Percentiles rank a stretch among this genome's conserved stretches.
Conservation (phyloP, 2,797 vertebrate genomes). For the Cynopterus sphinx region DNA sequence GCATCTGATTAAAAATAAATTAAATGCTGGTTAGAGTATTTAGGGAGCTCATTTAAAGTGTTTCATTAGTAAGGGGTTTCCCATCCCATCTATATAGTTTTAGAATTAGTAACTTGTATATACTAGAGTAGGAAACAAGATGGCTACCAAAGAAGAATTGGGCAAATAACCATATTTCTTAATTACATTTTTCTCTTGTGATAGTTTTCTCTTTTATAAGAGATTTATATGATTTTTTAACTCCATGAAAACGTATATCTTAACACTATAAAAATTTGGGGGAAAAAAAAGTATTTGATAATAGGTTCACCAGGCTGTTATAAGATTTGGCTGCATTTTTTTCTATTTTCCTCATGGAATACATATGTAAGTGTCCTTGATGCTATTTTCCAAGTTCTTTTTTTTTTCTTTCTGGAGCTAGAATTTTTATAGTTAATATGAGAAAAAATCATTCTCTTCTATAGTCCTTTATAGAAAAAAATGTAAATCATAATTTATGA, state of each 20-base stretch:
- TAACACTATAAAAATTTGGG: neutral
- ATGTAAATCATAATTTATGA: slow-evolving; percentile 24
- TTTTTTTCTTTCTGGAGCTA: neutral
- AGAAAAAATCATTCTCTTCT: neutral
- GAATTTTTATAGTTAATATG: slow-evolving; percentile 22
- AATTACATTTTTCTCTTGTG: neutral
- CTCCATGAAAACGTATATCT: neutral
- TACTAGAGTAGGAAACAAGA: slow-evolving; percentile 51
- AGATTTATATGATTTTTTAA: neutral
- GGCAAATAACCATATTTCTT: slow-evolving; percentile 4
- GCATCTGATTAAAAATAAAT: slow-evolving; percentile 82
- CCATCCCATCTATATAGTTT: slow-evolving; percentile 69
- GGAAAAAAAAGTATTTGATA: neutral
- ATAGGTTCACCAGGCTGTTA: neutral
- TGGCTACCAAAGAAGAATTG: slow-evolving; percentile 37
- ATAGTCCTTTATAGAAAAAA: slow-evolving; percentile 14
- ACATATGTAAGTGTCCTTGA: neutral
- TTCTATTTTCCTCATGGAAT: slow-evolving; percentile 4
- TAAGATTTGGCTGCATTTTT: neutral
- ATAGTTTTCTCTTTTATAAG: neutral
- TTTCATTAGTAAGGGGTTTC: slow-evolving; percentile 73
- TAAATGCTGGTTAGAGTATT: slow-evolving; percentile 80
- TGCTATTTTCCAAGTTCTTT: neutral
- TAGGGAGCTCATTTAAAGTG: slow-evolving; percentile 74
- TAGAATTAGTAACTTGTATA: slow-evolving; percentile 62